Evolutionary conservation across 2,888 invertebrate species (phyloP).

Genomic region (Tipula lateralis): DNA sequence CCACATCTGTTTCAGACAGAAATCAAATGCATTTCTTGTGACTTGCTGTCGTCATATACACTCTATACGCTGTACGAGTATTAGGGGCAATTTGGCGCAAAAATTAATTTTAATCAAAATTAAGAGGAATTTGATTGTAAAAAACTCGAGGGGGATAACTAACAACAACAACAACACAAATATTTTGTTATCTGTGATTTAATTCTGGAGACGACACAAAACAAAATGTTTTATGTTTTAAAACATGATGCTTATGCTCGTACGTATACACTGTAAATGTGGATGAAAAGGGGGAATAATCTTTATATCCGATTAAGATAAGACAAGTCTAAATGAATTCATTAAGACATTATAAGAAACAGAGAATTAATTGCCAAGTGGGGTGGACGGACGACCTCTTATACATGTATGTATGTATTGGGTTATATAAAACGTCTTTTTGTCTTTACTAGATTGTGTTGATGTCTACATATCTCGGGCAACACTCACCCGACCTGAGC

Average conservation of each 20-base stretch:
- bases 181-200: not conserved
- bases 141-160: not conserved
- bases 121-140: not conserved
- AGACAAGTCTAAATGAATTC: not conserved
- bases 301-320: not conserved
- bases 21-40: not conserved
- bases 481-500: too few relatives aligned
- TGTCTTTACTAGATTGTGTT: too few relatives aligned
- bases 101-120: slow-evolving; percentile 11
- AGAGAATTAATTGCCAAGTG: not conserved
- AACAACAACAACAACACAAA: not conserved
- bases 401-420: too few relatives aligned
- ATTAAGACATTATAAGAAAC: not conserved
- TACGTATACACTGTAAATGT: not conserved
- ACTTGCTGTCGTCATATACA: not conserved
- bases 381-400: too few relatives aligned
- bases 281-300: not conserved
- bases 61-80: not conserved
- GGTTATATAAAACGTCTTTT: not conserved
- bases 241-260: not conserved
- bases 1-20: not conserved
- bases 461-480: too few relatives aligned
- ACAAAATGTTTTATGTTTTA: not conserved
- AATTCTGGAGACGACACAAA: not conserved
- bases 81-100: not conserved